Evolutionary conservation across 64 coral and sea anemone species (phyloP).

Genomic region (Stichodactyla mertensii): DNA sequence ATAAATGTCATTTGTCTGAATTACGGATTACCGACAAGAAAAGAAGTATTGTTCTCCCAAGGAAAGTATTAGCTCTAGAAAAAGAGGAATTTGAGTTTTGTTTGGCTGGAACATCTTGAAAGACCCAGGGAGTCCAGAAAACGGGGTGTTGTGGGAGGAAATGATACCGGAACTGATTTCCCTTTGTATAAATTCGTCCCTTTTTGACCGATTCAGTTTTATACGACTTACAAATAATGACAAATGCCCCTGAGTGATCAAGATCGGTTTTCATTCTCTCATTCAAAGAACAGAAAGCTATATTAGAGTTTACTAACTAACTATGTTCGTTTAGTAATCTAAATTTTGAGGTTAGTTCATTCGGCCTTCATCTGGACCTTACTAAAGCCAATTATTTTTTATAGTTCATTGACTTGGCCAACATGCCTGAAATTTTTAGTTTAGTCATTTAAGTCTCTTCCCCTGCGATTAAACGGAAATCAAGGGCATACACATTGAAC

Average conservation of each 20-base stretch:
- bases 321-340: too few species aligned
- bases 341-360: too few species aligned
- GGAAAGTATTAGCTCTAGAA: background rate
- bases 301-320: too few species aligned
- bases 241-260: background rate
- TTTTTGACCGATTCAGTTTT: background rate
- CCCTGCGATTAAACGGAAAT: too few species aligned
- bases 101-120: background rate
- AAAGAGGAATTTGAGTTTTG: background rate
- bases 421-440: too few species aligned
- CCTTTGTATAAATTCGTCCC: background rate
- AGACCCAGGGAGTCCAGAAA: background rate
- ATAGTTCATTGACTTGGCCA: too few species aligned
- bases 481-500: too few species aligned
- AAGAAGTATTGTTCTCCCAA: background rate
- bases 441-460: too few species aligned
- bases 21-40: background rate
- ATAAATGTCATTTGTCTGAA: constrained; percentile 6
- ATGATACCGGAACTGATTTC: background rate
- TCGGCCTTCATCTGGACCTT: too few species aligned
- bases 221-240: background rate
- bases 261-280: too few species aligned
- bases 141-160: background rate
- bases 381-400: too few species aligned
- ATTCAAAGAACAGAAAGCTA: too few species aligned